Percentiles rank a stretch among this genome's conserved stretches.
These are phyloP conservation scores for Drosophila pallidifrons DNA, from an alignment of 1,140 invertebrate genomes.

Conservation along the genomic window DNA sequence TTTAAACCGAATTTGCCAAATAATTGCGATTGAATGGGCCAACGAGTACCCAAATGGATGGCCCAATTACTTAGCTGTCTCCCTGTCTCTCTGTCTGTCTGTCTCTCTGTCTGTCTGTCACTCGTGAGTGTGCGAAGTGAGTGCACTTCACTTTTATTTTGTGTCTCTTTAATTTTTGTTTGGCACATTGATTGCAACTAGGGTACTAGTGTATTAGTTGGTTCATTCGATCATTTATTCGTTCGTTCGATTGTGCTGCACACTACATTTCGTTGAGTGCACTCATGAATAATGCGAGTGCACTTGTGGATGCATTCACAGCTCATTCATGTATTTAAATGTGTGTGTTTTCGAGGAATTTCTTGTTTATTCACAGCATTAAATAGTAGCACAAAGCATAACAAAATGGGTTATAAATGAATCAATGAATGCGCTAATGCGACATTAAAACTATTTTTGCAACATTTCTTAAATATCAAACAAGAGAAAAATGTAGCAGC, in stretches of 20 bases:
- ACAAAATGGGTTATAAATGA: no score
- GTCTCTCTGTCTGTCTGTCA: constrained; percentile 6
- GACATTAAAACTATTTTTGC: no score
- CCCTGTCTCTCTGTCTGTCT: background rate
- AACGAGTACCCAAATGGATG: constrained; percentile 8
- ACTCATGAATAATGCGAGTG: constrained; percentile 12
- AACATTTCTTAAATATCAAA: no score
- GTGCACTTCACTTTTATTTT: constrained; percentile 11
- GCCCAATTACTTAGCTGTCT: constrained; percentile 5
- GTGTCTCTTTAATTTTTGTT: background rate
- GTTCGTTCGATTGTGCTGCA: background rate
- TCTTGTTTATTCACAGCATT: background rate
- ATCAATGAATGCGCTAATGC: no score
- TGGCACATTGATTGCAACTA: background rate
- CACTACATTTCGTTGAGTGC: background rate
- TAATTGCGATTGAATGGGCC: constrained; percentile 18
- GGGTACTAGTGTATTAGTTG: constrained; percentile 4
- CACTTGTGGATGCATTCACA: constrained; percentile 5
- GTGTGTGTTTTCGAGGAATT: background rate
- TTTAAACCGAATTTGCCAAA: constrained; percentile 29
- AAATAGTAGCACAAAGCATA: no score
- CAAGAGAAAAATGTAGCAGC: no score
- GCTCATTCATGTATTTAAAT: background rate
- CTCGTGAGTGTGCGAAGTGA: constrained; percentile 8
- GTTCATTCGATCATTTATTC: no score